phyloP scores from a whole-genome alignment of 2,113 vertebrate genomes.

The Cyprinodon brontotheroides region DNA sequence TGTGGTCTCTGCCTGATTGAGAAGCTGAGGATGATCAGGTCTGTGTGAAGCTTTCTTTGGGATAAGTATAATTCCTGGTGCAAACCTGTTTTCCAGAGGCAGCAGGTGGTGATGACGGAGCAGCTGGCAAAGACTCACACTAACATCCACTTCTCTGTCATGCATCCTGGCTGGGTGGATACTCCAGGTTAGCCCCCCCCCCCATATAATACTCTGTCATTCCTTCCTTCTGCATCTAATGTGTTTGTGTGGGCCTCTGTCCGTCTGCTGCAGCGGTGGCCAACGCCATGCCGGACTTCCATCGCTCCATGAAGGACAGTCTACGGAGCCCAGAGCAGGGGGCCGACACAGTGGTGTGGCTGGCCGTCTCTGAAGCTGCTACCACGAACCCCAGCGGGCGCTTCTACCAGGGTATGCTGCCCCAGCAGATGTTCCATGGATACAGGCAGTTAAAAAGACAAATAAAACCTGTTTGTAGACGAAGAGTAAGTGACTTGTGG shows the following conservation, averaged over 20 bases:
- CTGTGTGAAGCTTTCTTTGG: too few species aligned
- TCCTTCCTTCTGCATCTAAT: background rate
- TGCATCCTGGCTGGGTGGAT: conserved; percentile 85
- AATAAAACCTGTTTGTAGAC: background rate
- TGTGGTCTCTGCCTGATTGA: too few species aligned
- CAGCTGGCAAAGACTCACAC: conserved; percentile 78
- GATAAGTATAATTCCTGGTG: too few species aligned
- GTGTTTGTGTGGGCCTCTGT: background rate
- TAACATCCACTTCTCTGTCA: conserved; percentile 81
- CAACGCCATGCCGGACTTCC: conserved; percentile 82
- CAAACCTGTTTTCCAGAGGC: conserved; percentile 74
- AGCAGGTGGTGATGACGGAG: conserved; percentile 84
- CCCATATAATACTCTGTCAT: too few species aligned
- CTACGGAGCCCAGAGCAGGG: conserved; percentile 81
- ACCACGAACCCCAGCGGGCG: conserved; percentile 70
- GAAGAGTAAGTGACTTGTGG: conserved; percentile 26
- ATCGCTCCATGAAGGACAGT: conserved; percentile 80
- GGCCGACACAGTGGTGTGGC: conserved; percentile 81
- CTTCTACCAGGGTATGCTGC: conserved; percentile 78
- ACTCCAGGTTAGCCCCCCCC: conserved; percentile 71
- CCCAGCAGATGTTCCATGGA: background rate
- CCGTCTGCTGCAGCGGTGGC: conserved; percentile 71
- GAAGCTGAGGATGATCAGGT: too few species aligned
- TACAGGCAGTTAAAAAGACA: background rate
- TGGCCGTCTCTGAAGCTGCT: conserved; percentile 76